Base-by-base conservation (phyloP, 2,888 invertebrate genomes). In the Beris morrisii region DNA sequence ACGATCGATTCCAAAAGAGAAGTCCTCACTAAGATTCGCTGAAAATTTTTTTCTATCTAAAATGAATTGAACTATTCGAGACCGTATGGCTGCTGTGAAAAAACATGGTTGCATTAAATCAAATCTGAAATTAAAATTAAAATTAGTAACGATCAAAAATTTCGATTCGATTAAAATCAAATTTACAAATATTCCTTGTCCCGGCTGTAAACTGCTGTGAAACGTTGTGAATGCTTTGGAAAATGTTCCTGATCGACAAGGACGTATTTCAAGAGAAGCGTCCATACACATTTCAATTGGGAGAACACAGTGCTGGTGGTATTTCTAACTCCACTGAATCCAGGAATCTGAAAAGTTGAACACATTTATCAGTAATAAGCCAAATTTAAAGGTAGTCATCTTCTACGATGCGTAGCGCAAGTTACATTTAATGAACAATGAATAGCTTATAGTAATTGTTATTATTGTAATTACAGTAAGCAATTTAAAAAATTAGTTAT, bases 141-240 rank as follows among this genome's bases (percentile, higher is more conserved):
- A 65, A 22, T 22, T 22, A 22, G 22, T 3, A 22, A 22, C 22
- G 46, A 74, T 88, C 86, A 76, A 43, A 31, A 38, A 28, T 55
- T 13, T 31, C 67, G 64, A 53, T 15, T 48, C n/a, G 32, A 48
- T 11, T 38, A 31, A 22, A 45, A 46, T 4, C 48, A 64, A 22
- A 4, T 91, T 88, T 81, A 93, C 90, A 97, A 84, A 81, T 95
- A 96, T 81, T 95, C 93, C 79, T 93, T 93, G 76, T 95, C 95
- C 72, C 93, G 87, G 71, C 91, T 91, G 80, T 93, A 97, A 66
- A 93, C 90, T 46, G 94, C 93, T 31, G 94, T 93, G 74, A 94
- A 92, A 64, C 90, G 85, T 73, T 92, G 90, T 65, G 87, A 86
- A 74, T 88, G 86, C 69, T 88, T 87, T 0, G 94, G 94, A 77